These are phyloP conservation scores for Naso thynnoides DNA, from an alignment of 2,797 vertebrate species.

Conservation along the genomic window DNA sequence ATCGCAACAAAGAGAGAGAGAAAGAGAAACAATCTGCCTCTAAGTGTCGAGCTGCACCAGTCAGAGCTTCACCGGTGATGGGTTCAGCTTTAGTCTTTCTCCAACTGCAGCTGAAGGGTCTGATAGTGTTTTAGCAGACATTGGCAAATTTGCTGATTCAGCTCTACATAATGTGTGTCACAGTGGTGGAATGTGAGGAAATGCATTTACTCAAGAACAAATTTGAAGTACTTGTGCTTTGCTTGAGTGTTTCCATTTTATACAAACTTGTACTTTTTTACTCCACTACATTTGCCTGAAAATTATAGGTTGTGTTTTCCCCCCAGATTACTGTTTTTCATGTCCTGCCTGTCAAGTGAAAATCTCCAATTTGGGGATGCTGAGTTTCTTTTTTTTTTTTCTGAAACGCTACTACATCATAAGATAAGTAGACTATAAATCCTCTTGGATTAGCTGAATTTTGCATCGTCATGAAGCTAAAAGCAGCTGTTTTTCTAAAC, in stretches of 20 bases:
- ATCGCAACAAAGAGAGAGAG: conserved; percentile 42
- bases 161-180: background rate
- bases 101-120: background rate
- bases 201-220: background rate
- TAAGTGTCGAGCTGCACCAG: conserved; percentile 16
- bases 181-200: background rate
- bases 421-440: background rate
- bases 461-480: background rate
- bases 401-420: background rate
- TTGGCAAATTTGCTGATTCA: conserved; percentile 1
- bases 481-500: background rate
- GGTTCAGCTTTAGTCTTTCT: background rate
- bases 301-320: background rate
- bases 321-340: background rate
- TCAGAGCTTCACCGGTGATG: background rate
- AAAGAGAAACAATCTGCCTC: conserved; percentile 33
- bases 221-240: background rate
- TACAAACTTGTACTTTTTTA: background rate
- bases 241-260: background rate
- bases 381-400: background rate
- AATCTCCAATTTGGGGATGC: background rate
- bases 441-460: too few species aligned
- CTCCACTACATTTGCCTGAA: background rate
- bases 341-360: background rate
- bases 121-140: conserved; percentile 4